Percentiles rank a stretch among this genome's conserved stretches.
Conservation (phyloP, 2,113 vertebrate genomes). For the Lophotis ruficrista region DNA sequence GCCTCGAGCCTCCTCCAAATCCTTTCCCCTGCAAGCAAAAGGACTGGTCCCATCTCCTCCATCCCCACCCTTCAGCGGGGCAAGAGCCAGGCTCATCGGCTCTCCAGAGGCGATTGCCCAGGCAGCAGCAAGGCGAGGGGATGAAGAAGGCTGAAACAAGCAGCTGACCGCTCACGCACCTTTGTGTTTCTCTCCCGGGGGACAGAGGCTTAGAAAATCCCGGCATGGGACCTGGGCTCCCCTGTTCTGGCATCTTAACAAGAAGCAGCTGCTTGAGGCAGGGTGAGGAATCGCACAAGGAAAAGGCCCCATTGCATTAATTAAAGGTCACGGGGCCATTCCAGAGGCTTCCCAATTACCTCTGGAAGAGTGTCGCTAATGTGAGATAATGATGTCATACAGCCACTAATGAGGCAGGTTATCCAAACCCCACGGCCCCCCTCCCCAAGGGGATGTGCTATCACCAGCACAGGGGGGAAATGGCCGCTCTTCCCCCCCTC, state of each 20-base stretch:
- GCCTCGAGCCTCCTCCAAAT: neutral
- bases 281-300: constrained; percentile 4
- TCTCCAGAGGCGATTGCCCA: neutral
- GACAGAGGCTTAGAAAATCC: neutral
- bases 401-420: constrained; percentile 66
- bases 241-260: constrained; percentile 63
- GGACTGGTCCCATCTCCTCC: accelerated
- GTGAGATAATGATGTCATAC: constrained; percentile 73
- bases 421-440: neutral
- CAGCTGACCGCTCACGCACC: constrained; percentile 21
- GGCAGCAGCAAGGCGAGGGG: neutral
- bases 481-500: neutral
- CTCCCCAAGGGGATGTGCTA: neutral
- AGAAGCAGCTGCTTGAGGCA: constrained; percentile 57
- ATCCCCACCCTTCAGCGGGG: neutral
- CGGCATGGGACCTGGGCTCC: neutral
- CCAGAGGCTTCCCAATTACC: constrained; percentile 71
- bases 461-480: neutral
- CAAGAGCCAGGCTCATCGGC: neutral
- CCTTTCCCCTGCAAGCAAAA: neutral
- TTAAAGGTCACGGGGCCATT: constrained; percentile 65
- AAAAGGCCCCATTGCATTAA: constrained; percentile 47
- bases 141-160: neutral
- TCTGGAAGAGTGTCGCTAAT: constrained; percentile 63
- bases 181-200: constrained; percentile 23